phyloP scores from a whole-genome alignment of 2,113 vertebrate genomes.

The Pomatorhinus ruficollis region DNA sequence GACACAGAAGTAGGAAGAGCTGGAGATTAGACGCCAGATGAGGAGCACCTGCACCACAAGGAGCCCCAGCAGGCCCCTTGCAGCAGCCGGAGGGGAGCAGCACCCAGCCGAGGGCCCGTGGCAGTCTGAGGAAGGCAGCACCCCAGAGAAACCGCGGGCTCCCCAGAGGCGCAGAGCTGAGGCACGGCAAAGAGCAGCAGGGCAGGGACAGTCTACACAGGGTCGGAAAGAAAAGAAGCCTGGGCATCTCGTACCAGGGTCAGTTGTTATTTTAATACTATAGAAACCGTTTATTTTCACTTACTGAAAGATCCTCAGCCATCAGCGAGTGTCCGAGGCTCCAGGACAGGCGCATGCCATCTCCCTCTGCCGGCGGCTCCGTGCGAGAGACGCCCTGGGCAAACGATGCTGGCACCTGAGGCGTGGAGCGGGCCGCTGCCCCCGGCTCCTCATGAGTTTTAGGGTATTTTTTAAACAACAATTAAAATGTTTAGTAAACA shows the following conservation, averaged over 20 bases:
- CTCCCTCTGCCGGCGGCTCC: not conserved
- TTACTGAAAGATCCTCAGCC: not conserved
- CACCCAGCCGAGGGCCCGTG: fast-evolving
- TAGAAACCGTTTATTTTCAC: fast-evolving
- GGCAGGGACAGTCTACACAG: not conserved
- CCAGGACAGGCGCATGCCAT: not conserved
- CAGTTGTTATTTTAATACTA: not conserved
- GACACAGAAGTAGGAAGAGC: not conserved
- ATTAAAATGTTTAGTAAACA: not conserved
- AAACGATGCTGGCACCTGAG: not conserved
- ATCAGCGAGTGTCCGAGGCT: fast-evolving
- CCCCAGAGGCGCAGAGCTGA: not conserved
- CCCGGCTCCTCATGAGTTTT: not conserved
- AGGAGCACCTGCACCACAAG: not conserved
- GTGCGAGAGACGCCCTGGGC: not conserved
- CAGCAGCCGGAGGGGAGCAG: not conserved
- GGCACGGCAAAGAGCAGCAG: not conserved
- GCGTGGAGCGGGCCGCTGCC: fast-evolving
- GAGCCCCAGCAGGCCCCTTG: not conserved
- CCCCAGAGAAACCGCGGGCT: fast-evolving
- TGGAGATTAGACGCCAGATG: not conserved
- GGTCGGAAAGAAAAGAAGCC: not conserved
- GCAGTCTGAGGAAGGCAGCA: fast-evolving
- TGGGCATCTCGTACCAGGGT: not conserved
- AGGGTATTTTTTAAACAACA: not conserved